phyloP scores from a whole-genome alignment of 1,140 invertebrate species.

The Drosophila paulistorum region DNA sequence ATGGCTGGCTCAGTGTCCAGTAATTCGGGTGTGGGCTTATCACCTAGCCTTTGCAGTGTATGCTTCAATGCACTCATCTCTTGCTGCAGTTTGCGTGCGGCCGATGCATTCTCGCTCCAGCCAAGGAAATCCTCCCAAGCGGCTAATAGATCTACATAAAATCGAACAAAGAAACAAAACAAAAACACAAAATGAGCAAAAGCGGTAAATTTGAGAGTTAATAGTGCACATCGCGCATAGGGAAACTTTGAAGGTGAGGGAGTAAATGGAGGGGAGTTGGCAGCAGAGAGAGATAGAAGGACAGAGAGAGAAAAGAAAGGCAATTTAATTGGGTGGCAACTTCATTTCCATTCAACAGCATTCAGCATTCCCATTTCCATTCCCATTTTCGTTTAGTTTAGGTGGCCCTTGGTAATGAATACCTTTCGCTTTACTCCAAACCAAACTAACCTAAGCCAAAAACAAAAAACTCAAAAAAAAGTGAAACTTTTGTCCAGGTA shows the following conservation, averaged over 20 bases:
- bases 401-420: slow-evolving; percentile 56
- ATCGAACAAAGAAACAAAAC: slow-evolving; percentile 9
- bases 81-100: slow-evolving; percentile 77
- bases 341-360: slow-evolving; percentile 29
- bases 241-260: background rate
- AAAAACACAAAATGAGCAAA: slow-evolving; percentile 22
- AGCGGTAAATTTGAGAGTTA: slow-evolving; percentile 36
- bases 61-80: slow-evolving; percentile 79
- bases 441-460: slow-evolving; percentile 6
- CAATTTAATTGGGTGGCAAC: slow-evolving; percentile 48
- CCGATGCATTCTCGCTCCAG: slow-evolving; percentile 82
- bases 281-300: background rate
- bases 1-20: slow-evolving; percentile 82
- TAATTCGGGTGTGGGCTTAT: slow-evolving; percentile 62
- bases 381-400: slow-evolving; percentile 2
- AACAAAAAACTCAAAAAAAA: slow-evolving; percentile 28
- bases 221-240: slow-evolving; percentile 24
- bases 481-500: slow-evolving; percentile 59
- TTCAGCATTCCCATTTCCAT: slow-evolving; percentile 26
- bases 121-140: slow-evolving; percentile 79
- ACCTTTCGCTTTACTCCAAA: slow-evolving; percentile 49
- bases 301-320: slow-evolving; percentile 52
- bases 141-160: slow-evolving; percentile 72
- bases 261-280: background rate
- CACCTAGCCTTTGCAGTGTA: slow-evolving; percentile 65